Evolutionary conservation across 1,140 invertebrate species (phyloP).

Genomic region (Papilio machaon): DNA sequence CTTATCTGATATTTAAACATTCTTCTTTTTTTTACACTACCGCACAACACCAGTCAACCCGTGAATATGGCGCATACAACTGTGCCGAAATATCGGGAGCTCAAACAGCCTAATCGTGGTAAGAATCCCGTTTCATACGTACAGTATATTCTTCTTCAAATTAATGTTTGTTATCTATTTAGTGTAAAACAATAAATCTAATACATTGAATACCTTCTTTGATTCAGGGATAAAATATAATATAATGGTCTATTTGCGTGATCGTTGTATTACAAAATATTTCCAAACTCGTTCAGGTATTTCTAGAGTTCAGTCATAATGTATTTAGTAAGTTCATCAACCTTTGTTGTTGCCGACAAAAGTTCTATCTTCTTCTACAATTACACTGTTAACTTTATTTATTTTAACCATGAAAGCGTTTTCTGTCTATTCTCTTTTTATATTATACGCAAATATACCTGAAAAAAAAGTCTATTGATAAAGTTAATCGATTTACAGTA

Average conservation of each 20-base stretch:
- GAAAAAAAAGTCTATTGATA: too few relatives aligned
- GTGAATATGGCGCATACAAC: too few relatives aligned
- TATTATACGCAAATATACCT: neutral
- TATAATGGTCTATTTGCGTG: neutral
- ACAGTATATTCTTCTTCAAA: neutral
- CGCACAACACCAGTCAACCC: too few relatives aligned
- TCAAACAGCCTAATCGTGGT: too few relatives aligned
- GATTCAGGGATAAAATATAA: neutral
- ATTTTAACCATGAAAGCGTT: constrained; percentile 1
- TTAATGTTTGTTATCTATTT: neutral
- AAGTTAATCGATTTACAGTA: too few relatives aligned
- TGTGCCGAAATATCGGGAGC: too few relatives aligned
- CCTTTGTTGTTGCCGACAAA: neutral
- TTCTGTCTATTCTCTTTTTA: neutral
- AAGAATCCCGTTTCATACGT: too few relatives aligned
- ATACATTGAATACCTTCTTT: neutral
- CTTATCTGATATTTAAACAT: too few relatives aligned
- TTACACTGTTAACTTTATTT: constrained; percentile 7
- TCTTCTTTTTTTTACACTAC: too few relatives aligned
- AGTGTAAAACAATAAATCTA: neutral
- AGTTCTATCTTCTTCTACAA: constrained; percentile 1
- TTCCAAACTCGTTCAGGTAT: neutral
- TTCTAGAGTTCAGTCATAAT: neutral
- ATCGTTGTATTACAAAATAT: neutral
- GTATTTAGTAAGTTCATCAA: constrained; percentile 1